Evolutionary conservation across 2,888 invertebrate species (phyloP).

Genomic region (Ochropleura leucogaster): DNA sequence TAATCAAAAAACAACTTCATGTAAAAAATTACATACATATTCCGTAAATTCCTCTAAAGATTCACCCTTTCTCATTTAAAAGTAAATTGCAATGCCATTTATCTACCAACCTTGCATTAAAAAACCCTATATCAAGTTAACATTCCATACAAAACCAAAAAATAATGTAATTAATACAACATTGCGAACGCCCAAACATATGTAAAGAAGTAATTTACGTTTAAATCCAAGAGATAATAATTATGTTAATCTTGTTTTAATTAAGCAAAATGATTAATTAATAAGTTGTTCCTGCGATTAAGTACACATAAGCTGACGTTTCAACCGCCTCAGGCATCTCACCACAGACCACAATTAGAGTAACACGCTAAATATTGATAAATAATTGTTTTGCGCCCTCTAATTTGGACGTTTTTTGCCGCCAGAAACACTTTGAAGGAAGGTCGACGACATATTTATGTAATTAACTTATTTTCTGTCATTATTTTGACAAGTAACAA

Average conservation of each 20-base stretch:
- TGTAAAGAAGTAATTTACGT: constrained; percentile 51
- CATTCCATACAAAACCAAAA: constrained; percentile 45
- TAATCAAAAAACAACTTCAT: neutral
- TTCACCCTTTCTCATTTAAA: neutral
- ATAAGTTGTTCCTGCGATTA: constrained; percentile 63
- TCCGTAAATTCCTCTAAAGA: constrained; percentile 4
- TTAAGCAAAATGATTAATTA: constrained; percentile 66
- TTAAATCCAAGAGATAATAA: constrained; percentile 56
- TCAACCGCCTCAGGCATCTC: constrained; percentile 66
- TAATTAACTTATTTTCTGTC: constrained; percentile 61
- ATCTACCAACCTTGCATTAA: constrained; percentile 15
- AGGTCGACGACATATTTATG: constrained; percentile 59
- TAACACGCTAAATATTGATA: constrained; percentile 79
- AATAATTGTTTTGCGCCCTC: constrained; percentile 79
- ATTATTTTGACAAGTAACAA: constrained; percentile 49
- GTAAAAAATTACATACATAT: constrained; percentile 5
- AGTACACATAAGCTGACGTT: constrained; percentile 63
- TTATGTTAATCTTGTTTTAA: constrained; percentile 64
- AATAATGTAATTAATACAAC: constrained; percentile 53
- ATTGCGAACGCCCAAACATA: constrained; percentile 54
- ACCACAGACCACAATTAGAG: constrained; percentile 73
- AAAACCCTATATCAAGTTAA: constrained; percentile 30
- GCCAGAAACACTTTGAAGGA: constrained; percentile 69
- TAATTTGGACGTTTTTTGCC: constrained; percentile 72
- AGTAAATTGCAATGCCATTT: constrained; percentile 16